Base-by-base conservation (phyloP, 2,797 vertebrate genomes). In the Apogon talboti region DNA sequence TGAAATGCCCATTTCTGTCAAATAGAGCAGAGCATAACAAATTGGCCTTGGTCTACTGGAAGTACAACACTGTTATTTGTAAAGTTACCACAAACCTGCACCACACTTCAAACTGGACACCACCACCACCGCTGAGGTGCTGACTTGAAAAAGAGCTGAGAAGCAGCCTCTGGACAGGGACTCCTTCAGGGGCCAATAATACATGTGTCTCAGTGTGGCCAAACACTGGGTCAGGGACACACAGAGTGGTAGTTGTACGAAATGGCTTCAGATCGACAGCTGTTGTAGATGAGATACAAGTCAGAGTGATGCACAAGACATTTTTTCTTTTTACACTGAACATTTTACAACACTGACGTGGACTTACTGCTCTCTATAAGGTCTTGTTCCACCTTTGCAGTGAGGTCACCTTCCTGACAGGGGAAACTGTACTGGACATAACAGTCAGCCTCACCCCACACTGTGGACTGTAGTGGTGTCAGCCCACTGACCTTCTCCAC, bases 381-480 rank as follows among this genome's bases (percentile, higher is more conserved):
- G 33, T 84, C 83, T 0, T 87, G 60, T 71, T 91, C 92, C 45
- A 72, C 50, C 4, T 88, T 42, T 0, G 75, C 16, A 41, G 14
- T 68, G 11, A 68, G 12, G 11, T 78, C 87, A 0, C 76, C 33
- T 13, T 93, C 91, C 66, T 96, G 95, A 58, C 87, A 89, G 1
- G 96, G 97, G 77, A 99, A 99, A 19, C 81, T 87, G 90, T 99
- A 99, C 81, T 98, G 96, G 14, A 98, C 15, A 6, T 96, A 99
- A 86, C 97, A 99, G 90, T 99, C 98, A 0, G 98, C 95, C 80
- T 99, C 98, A 46, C 98, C 98, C 98, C 98, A 99, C 30, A 99
- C 95, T 0, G 97, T 98, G 58, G 96, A 93, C 86, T 99, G 97
- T 41, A 98, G 89, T 11, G 96, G 96, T 0, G 82, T 81, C 54